phyloP scores from a whole-genome alignment of 2,797 vertebrate genomes.

The Kryptolebias ocellatus region DNA sequence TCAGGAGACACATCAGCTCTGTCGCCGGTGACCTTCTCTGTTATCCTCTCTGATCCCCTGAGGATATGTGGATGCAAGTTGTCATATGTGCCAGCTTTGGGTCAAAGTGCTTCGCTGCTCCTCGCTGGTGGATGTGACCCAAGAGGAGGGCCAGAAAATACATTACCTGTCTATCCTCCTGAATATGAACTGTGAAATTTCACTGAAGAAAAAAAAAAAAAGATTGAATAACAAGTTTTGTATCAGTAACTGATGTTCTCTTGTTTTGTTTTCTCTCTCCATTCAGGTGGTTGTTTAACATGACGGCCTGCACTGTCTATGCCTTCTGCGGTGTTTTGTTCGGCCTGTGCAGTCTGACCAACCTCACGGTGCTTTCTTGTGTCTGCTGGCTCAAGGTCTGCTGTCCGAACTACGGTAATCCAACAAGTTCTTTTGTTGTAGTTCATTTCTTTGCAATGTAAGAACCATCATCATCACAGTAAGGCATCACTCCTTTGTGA shows the following conservation, averaged over 20 bases:
- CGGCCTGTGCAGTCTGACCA: slow-evolving; percentile 83
- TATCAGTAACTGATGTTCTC: not conserved
- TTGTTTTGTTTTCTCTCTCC: slow-evolving; percentile 13
- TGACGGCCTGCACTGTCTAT: slow-evolving; percentile 77
- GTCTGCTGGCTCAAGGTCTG: slow-evolving; percentile 93
- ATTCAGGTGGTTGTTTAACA: slow-evolving; percentile 82
- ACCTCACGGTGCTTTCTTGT: slow-evolving; percentile 80
- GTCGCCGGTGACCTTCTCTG: slow-evolving; percentile 12
- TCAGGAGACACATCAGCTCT: not conserved
- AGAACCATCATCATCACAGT: not conserved
- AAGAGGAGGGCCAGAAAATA: slow-evolving; percentile 3
- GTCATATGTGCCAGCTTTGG: slow-evolving; percentile 21
- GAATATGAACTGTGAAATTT: slow-evolving; percentile 11
- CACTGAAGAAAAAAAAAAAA: not conserved
- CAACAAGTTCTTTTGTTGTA: not conserved
- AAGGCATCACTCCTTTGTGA: not conserved
- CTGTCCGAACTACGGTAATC: slow-evolving; percentile 86
- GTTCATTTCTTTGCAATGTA: not conserved
- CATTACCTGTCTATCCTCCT: slow-evolving; percentile 9
- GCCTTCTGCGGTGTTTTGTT: slow-evolving; percentile 88
- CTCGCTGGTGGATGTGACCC: not conserved
- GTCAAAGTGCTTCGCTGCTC: slow-evolving; percentile 34
- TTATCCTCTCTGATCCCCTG: slow-evolving; percentile 18
- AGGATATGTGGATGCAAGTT: slow-evolving; percentile 21
- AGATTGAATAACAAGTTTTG: slow-evolving; percentile 1